Evolutionary conservation across 2,888 invertebrate species (phyloP), one percentile per base, ranked within the genome.

Genomic region (Hirtodrosophila duncani): DNA sequence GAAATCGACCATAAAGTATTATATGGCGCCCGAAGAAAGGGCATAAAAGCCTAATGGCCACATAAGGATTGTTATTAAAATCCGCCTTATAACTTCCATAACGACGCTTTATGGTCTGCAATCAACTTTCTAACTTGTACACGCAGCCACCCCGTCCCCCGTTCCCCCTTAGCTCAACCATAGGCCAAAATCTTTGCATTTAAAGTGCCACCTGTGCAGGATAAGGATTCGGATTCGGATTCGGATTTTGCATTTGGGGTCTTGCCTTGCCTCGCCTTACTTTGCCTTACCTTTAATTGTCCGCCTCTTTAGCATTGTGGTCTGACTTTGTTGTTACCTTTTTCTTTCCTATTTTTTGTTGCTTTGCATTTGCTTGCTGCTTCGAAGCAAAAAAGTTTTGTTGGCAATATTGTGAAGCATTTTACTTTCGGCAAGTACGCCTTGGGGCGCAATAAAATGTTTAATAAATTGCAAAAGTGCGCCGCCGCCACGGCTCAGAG

Each of bases 401-500:
- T 17, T 52, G 57, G 58, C 41, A 49, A 59, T 59, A 60, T 56
- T 65, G 53, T 55, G 51, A 37, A 33, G 57, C 58, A 50, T 55
- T 67, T 64, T 55, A 52, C 49, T 67, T 41, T 27, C 26, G 42
- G 56, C 58, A 72, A 74, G 66, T 68, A 74, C 58, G 69, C 74
- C 78, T 78, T 65, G 63, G 78, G 74, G 74, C 78, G 46, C 78
- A 70, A 74, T 78, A 75, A 75, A 78, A 77, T 74, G 74, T 61
- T 78, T 78, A 75, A 75, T 78, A 75, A 75, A 75, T 75, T 75
- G 74, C 67, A 67, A 74, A 53, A 78, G 78, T 62, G 67, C 77
- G 66, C 55, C 56, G 36, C 18, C 17, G 3, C n/a, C n/a, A 24
- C 2, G 8, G 33, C 5, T 4, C 9, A n/a, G 2, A 23, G 13